Base-by-base conservation (phyloP, 2,113 vertebrate species). In the Cryptotis parvus region DNA sequence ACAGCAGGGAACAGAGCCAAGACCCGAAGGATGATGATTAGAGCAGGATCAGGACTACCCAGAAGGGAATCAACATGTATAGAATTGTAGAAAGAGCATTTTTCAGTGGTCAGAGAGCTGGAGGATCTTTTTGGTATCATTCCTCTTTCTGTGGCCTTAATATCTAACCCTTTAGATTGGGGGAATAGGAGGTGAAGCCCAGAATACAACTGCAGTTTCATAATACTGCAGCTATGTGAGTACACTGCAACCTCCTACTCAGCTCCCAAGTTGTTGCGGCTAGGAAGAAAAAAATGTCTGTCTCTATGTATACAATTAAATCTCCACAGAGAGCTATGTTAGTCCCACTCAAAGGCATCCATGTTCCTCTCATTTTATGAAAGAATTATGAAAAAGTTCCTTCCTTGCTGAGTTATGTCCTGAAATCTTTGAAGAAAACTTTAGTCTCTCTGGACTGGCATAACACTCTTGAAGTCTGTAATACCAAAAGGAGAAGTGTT, bases 371-470 rank as follows among this genome's bases (percentile, higher is more conserved):
- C 18, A 4, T 93, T 96, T 95, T 92, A 35, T 85, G 77, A 78
- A 92, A 96, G 43, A 95, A 94, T 96, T 91, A 89, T 68, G 37
- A 90, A 96, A 68, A 83, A 61, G 65, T 79, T 66, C 95, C 91
- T 96, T 74, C 92, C 65, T 92, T 80, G 91, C 89, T 66, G 92
- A 96, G 93, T 94, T 94, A 95, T 68, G 33, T 27, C 90, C 66
- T 73, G 68, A 96, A 94, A 94, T 69, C 70, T 97, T 95, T 94
- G 90, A 97, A 97, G 89, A 91, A 35, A 96, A 94, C 35, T 79
- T 94, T 72, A 78, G 79, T 94, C 81, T 97, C 95, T 89, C 70
- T 84, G 86, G 83, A 79, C 49, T 94, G 69, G 73, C 37, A 82
- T 61, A 93, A 91, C 76, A 92, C 33, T 91, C 84, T 93, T 96